These are phyloP conservation scores for Scolanthus callimorphus DNA, from an alignment of 92 coral and sea anemone genomes.

Conservation along the genomic window DNA sequence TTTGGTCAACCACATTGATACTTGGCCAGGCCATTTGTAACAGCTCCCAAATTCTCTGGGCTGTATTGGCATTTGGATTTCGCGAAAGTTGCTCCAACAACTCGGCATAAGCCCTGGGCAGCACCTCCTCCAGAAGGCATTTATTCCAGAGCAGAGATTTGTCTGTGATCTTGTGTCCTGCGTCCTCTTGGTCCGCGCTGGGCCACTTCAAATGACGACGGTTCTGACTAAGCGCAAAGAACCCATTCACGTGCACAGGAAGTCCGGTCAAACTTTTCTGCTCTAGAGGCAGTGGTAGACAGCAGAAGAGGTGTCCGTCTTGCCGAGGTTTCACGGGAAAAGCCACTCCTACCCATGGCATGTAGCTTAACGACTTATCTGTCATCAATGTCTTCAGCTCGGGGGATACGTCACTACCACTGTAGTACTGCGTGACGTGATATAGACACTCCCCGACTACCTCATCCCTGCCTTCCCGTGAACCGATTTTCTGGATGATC, in stretches of 20 bases:
- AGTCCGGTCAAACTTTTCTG: slow-evolving; percentile 70
- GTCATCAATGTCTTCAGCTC: slow-evolving; percentile 27
- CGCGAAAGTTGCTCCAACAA: slow-evolving; percentile 21
- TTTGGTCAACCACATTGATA: slow-evolving; percentile 25
- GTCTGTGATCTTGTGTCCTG: slow-evolving; percentile 33
- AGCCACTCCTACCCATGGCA: slow-evolving; percentile 85
- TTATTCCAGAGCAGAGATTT: slow-evolving; percentile 69
- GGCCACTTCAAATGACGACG: no score
- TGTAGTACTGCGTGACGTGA: slow-evolving; percentile 50
- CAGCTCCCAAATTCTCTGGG: background rate
- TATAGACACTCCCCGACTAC: slow-evolving; percentile 12
- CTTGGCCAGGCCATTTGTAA: slow-evolving; percentile 60
- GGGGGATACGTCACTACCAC: slow-evolving; percentile 33
- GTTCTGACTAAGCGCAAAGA: slow-evolving; percentile 75
- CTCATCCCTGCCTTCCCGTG: background rate
- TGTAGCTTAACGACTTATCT: slow-evolving; percentile 52
- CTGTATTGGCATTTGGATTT: background rate
- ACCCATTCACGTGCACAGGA: slow-evolving; percentile 81
- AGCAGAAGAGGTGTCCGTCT: slow-evolving; percentile 69
- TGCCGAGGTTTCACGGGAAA: slow-evolving; percentile 46
- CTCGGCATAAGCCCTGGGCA: slow-evolving; percentile 62
- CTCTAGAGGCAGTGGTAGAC: slow-evolving; percentile 63
- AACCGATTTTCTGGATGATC: slow-evolving; percentile 31
- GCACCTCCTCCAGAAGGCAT: slow-evolving; percentile 51
- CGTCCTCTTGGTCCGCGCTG: slow-evolving; percentile 43